phyloP scores from a whole-genome alignment of 1,140 invertebrate genomes.

The Brachionus manjavacas region DNA sequence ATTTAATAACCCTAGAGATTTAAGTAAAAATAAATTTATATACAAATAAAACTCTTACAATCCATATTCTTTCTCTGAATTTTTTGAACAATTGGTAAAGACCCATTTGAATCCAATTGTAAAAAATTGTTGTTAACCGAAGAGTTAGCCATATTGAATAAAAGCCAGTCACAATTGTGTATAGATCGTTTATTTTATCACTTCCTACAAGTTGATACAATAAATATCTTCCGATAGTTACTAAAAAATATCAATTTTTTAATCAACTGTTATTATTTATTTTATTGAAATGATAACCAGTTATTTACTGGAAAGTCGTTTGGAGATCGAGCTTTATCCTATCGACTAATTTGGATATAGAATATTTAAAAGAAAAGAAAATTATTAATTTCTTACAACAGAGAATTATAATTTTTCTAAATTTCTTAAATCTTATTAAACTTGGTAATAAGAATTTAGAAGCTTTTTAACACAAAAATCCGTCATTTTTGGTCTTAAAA shows the following conservation, averaged over 20 bases:
- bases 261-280: neutral
- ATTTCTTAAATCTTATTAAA: too few species aligned
- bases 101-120: slow-evolving; percentile 80
- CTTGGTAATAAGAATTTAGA: too few species aligned
- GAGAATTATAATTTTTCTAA: too few species aligned
- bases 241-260: slow-evolving; percentile 51
- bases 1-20: too few species aligned
- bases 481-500: too few species aligned
- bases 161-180: slow-evolving; percentile 85
- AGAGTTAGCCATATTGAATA: slow-evolving; percentile 85
- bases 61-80: slow-evolving; percentile 67
- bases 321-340: neutral
- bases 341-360: neutral
- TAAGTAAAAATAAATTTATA: too few species aligned
- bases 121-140: slow-evolving; percentile 70
- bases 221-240: slow-evolving; percentile 76
- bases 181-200: slow-evolving; percentile 79
- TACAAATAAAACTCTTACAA: slow-evolving; percentile 49
- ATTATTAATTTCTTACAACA: too few species aligned
- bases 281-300: too few species aligned
- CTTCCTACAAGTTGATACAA: slow-evolving; percentile 74
- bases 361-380: too few species aligned
- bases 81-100: slow-evolving; percentile 70
- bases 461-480: too few species aligned
- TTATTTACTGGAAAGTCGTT: too few species aligned